A percentile compares a stretch with the other conserved stretches of the same genome.
Evolutionary conservation across 2,113 vertebrate species (phyloP).

Genomic region (Tichodroma muraria): DNA sequence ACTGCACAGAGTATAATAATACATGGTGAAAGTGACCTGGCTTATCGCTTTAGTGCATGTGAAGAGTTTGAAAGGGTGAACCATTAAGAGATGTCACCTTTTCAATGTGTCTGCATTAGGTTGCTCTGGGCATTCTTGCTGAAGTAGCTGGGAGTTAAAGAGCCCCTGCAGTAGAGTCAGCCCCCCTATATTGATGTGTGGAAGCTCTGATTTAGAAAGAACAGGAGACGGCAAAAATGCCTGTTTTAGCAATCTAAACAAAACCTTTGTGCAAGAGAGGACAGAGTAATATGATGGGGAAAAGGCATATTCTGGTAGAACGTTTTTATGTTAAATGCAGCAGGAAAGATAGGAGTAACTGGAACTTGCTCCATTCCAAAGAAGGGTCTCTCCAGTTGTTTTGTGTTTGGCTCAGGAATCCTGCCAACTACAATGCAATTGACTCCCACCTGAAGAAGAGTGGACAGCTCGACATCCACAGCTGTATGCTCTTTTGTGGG

Average conservation of each 20-base stretch:
- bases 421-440: background rate
- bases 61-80: background rate
- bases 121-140: background rate
- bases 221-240: background rate
- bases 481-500: background rate
- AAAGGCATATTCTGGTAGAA: background rate
- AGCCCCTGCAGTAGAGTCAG: background rate
- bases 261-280: background rate
- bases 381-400: background rate
- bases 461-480: background rate
- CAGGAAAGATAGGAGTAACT: background rate
- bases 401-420: background rate
- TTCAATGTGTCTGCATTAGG: background rate
- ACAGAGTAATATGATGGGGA: too few species aligned
- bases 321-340: background rate
- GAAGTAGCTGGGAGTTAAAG: background rate
- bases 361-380: background rate
- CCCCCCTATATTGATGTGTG: background rate
- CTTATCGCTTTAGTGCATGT: background rate
- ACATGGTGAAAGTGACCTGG: background rate
- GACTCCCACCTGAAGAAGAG: background rate
- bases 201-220: background rate
- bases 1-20: background rate
- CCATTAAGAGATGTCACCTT: background rate
- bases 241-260: background rate